Conservation (phyloP, 2,797 vertebrate genomes). For the Mastacembelus armatus region DNA sequence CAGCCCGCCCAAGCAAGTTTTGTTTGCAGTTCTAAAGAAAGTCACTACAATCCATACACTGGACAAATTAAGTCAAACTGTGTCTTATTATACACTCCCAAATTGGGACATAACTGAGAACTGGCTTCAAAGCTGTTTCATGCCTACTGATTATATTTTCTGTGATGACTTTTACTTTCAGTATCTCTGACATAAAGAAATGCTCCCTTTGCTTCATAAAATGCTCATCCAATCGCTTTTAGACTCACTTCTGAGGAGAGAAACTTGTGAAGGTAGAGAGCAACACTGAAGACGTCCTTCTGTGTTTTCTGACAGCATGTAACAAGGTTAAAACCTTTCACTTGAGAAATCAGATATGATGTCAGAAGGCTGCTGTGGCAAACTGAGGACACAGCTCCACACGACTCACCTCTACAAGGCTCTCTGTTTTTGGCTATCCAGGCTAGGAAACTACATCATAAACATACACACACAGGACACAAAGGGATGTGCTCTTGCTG, state of each 20-base stretch:
- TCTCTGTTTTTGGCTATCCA: background rate
- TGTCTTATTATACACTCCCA: background rate
- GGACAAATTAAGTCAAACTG: constrained; percentile 29
- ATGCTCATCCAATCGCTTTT: constrained; percentile 14
- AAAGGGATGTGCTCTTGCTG: constrained; percentile 21
- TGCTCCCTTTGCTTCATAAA: background rate
- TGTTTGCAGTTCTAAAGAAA: background rate
- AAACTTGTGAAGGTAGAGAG: constrained; percentile 3
- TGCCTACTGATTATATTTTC: background rate
- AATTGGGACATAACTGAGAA: background rate
- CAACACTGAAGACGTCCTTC: background rate
- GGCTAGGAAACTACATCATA: constrained; percentile 8
- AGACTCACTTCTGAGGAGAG: constrained; percentile 9
- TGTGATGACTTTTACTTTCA: background rate
- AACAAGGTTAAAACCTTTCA: constrained; percentile 51
- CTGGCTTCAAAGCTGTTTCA: constrained; percentile 8
- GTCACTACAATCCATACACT: background rate
- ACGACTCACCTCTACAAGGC: constrained; percentile 1
- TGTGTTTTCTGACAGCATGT: constrained; percentile 20
- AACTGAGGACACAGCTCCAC: constrained; percentile 21
- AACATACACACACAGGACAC: constrained; percentile 26
- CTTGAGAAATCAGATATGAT: constrained; percentile 28
- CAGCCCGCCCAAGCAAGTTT: constrained; percentile 10
- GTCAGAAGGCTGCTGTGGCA: constrained; percentile 23
- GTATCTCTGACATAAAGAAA: background rate